These are phyloP conservation scores for Lepus americanus DNA, from an alignment of 2,113 vertebrate genomes.

Conservation along the genomic window DNA sequence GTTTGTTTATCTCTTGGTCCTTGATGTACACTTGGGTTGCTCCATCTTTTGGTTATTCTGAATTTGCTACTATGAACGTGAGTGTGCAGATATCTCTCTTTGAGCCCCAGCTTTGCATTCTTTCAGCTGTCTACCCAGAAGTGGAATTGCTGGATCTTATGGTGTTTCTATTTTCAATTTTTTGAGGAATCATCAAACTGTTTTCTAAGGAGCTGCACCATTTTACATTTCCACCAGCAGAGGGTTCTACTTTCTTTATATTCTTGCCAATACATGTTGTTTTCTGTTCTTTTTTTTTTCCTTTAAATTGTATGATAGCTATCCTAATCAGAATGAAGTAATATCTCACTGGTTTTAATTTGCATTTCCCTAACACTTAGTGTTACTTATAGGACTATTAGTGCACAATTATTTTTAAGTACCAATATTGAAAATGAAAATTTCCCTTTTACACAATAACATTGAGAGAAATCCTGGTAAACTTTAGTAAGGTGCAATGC, in stretches of 20 bases:
- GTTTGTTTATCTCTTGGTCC: neutral
- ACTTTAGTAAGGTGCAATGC: neutral
- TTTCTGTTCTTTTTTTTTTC: neutral
- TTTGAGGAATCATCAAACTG: neutral
- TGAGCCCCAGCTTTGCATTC: neutral
- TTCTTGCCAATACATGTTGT: neutral
- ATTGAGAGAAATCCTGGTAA: conserved; percentile 26
- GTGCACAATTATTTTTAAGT: neutral
- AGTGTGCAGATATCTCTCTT: neutral
- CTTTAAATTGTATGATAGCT: neutral
- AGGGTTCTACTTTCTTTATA: neutral
- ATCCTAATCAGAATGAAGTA: neutral
- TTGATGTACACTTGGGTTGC: neutral
- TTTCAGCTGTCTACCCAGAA: neutral
- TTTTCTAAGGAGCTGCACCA: neutral
- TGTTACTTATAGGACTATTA: neutral
- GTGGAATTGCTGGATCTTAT: neutral
- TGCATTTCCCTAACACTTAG: neutral
- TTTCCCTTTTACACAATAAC: neutral
- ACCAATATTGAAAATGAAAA: conserved; percentile 32
- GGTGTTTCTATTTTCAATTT: neutral
- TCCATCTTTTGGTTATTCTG: neutral
- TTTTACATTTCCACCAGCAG: neutral
- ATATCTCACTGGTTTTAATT: neutral
- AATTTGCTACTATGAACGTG: neutral